Evolutionary conservation across 35 echinoderm and acorn worm genomes (phyloP).

Genomic region (Chiridota heheva): DNA sequence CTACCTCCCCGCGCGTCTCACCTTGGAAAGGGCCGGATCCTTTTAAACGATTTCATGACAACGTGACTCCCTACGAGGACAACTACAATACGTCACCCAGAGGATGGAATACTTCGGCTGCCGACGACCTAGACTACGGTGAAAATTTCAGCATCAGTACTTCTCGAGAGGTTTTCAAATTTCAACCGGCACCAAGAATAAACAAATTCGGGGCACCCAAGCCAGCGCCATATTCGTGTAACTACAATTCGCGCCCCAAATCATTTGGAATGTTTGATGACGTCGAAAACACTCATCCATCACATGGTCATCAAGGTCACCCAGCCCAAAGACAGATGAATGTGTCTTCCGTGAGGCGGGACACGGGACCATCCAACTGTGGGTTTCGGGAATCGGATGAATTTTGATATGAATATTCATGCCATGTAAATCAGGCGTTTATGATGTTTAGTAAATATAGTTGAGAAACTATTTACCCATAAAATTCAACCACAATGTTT

Average conservation of each 20-base stretch:
- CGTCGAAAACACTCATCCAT: slow-evolving; percentile 15
- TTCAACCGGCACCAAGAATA: slow-evolving; percentile 24
- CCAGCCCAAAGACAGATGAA: slow-evolving; percentile 19
- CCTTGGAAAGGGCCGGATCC: slow-evolving; percentile 24
- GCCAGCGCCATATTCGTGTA: background rate
- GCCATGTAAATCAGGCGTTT: too few relatives aligned
- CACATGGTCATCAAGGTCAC: background rate
- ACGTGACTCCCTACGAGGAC: slow-evolving; percentile 36
- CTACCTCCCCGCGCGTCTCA: slow-evolving; percentile 20
- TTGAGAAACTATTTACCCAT: too few relatives aligned
- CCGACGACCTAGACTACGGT: slow-evolving; percentile 29
- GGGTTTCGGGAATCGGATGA: slow-evolving; percentile 34
- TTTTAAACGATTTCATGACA: slow-evolving; percentile 30
- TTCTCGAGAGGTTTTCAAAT: slow-evolving; percentile 15
- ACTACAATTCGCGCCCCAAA: slow-evolving; percentile 45
- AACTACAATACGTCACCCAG: slow-evolving; percentile 34
- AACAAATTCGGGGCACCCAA: slow-evolving; percentile 19
- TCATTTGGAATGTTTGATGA: slow-evolving; percentile 43
- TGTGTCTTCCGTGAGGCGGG: slow-evolving; percentile 32
- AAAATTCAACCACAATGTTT: too few relatives aligned
- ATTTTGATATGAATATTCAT: too few relatives aligned
- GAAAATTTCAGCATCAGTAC: slow-evolving; percentile 13
- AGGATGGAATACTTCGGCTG: slow-evolving; percentile 1
- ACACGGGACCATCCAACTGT: slow-evolving; percentile 39
- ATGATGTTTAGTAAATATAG: too few relatives aligned